A percentile compares a stretch with the other conserved stretches of the same genome.
Evolutionary conservation across 2,113 vertebrate genomes (phyloP).

Genomic region (Vicugna pacos): DNA sequence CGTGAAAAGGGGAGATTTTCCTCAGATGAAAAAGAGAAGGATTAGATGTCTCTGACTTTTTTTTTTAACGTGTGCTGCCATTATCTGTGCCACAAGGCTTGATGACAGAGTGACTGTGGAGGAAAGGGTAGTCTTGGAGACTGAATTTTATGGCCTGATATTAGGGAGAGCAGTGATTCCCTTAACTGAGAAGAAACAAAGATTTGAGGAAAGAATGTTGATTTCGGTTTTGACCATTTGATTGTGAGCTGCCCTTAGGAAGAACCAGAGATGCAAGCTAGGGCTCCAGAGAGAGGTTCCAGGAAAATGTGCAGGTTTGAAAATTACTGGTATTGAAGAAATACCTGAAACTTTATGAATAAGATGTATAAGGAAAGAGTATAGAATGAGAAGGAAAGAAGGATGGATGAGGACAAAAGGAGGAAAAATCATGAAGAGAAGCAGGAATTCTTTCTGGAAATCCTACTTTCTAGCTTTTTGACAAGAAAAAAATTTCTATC

Average conservation of each 20-base stretch:
- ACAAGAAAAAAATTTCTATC: background rate
- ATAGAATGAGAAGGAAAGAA: background rate
- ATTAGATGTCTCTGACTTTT: background rate
- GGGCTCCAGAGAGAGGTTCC: background rate
- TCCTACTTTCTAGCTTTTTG: background rate
- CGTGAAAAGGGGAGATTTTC: background rate
- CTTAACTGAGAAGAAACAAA: background rate
- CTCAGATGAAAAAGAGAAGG: background rate
- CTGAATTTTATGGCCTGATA: background rate
- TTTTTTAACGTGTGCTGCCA: background rate
- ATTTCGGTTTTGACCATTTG: conserved; percentile 10
- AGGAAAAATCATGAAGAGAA: background rate
- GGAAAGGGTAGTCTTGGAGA: background rate
- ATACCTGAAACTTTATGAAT: background rate
- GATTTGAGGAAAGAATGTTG: background rate
- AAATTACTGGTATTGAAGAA: background rate
- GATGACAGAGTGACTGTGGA: background rate
- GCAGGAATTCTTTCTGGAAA: background rate
- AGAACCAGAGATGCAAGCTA: background rate
- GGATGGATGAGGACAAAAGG: background rate
- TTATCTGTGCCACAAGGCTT: background rate
- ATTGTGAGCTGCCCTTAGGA: background rate
- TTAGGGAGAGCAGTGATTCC: background rate
- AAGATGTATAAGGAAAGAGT: background rate
- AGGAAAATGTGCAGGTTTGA: background rate